These are phyloP conservation scores for Amblyteles armatorius DNA, from an alignment of 2,888 invertebrate species.

Conservation along the genomic window DNA sequence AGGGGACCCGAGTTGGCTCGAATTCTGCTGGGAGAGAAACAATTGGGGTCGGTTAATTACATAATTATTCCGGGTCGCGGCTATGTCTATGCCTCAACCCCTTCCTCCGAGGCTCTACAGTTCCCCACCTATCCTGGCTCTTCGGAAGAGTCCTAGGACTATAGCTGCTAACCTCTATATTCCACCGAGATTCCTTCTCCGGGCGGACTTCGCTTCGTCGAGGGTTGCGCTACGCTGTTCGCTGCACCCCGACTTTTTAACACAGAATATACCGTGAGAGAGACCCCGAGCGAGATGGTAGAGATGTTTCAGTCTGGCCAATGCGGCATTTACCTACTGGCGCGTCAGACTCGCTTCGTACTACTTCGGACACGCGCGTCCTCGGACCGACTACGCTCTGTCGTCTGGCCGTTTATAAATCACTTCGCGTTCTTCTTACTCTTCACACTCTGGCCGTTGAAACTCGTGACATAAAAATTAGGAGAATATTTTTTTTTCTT, in stretches of 20 bases:
- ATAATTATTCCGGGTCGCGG: constrained; percentile 55
- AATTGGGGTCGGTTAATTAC: constrained; percentile 59
- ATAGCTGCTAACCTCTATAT: constrained; percentile 17
- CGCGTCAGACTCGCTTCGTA: constrained; percentile 33
- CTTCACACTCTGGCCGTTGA: not conserved
- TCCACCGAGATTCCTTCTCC: not conserved
- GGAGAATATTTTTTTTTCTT: not conserved
- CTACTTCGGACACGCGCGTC: constrained; percentile 49
- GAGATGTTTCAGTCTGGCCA: constrained; percentile 72
- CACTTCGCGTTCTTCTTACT: not conserved
- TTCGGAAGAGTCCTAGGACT: not conserved
- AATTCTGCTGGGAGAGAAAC: constrained; percentile 20
- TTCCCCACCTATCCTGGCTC: not conserved
- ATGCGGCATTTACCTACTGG: constrained; percentile 78
- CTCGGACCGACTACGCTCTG: constrained; percentile 20
- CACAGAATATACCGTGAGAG: constrained; percentile 15
- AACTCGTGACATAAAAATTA: constrained; percentile 15
- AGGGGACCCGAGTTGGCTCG: not conserved
- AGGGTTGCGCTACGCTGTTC: not conserved
- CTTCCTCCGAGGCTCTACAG: not conserved
- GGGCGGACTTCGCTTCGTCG: not conserved
- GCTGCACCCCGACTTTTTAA: not conserved
- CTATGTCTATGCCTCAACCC: constrained; percentile 12
- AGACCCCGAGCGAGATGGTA: constrained; percentile 38
- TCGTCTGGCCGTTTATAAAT: not conserved